Conservation (phyloP, 2,113 vertebrate species). For the Myotis brandtii region DNA sequence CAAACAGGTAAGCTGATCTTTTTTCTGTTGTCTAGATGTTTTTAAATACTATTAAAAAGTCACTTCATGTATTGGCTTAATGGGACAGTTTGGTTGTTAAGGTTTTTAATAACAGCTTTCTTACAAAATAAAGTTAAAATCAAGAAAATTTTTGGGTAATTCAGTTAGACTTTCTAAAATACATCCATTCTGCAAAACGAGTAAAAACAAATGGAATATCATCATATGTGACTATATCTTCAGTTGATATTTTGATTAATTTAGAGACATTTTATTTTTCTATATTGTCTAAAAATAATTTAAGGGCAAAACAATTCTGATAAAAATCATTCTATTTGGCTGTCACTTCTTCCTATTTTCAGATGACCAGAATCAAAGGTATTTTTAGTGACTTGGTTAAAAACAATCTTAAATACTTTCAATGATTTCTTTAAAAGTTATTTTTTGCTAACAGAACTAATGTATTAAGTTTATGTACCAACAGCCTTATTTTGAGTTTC, state of each 20-base stretch:
- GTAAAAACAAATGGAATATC: slow-evolving; percentile 21
- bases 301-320: slow-evolving; percentile 45
- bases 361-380: slow-evolving; percentile 35
- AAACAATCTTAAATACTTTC: slow-evolving; percentile 39
- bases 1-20: slow-evolving; percentile 90
- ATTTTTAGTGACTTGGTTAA: slow-evolving; percentile 32
- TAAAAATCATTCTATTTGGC: slow-evolving; percentile 41
- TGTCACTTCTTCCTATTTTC: slow-evolving; percentile 40
- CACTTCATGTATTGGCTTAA: slow-evolving; percentile 40
- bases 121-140: slow-evolving; percentile 62
- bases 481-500: slow-evolving; percentile 53
- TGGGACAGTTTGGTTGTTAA: not conserved
- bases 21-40: slow-evolving; percentile 58
- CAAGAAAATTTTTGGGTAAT: slow-evolving; percentile 13
- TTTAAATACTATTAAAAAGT: slow-evolving; percentile 45
- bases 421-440: slow-evolving; percentile 39
- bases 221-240: not conserved
- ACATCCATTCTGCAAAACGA: slow-evolving; percentile 1
- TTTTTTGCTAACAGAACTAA: not conserved
- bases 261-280: slow-evolving; percentile 32
- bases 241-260: slow-evolving; percentile 50
- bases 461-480: slow-evolving; percentile 20
- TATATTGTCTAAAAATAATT: slow-evolving; percentile 39
- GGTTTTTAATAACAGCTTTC: slow-evolving; percentile 31
- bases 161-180: slow-evolving; percentile 35